A percentile compares a stretch with the other conserved stretches of the same genome.
These are phyloP conservation scores for Mesochorus sp. DNA, from an alignment of 2,888 invertebrate genomes.

Conservation along the genomic window DNA sequence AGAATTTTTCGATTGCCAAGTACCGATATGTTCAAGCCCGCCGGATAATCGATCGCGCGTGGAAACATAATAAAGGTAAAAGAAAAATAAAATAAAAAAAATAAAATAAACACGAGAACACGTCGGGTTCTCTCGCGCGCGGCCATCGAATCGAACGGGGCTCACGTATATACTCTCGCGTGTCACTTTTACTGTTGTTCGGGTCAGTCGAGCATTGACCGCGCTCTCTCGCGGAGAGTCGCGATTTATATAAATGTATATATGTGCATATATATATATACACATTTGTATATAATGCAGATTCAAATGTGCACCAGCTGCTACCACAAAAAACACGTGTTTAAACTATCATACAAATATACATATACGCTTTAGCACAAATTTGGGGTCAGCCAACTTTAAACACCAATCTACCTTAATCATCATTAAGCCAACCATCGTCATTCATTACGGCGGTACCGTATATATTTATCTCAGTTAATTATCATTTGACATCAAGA, in stretches of 20 bases:
- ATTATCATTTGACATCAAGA: not conserved
- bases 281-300: constrained; percentile 44
- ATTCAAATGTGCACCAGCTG: constrained; percentile 57
- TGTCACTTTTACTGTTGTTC: constrained; percentile 80
- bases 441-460: not conserved
- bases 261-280: constrained; percentile 57
- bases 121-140: constrained; percentile 56
- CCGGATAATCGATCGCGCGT: constrained; percentile 42
- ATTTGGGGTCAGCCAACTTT: not conserved
- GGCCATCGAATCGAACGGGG: constrained; percentile 60
- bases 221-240: constrained; percentile 66
- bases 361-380: no score
- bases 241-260: constrained; percentile 45
- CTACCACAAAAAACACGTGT: constrained; percentile 34
- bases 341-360: not conserved
- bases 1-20: constrained; percentile 34
- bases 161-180: constrained; percentile 63
- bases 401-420: not conserved
- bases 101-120: constrained; percentile 10
- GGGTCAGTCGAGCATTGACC: constrained; percentile 80
- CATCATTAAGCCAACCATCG: not conserved
- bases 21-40: constrained; percentile 9
- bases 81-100: constrained; percentile 1
- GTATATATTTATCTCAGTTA: not conserved
- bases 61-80: constrained; percentile 12